phyloP scores from a whole-genome alignment of 1,140 invertebrate genomes.

The Thalassaphorura encarpata region DNA sequence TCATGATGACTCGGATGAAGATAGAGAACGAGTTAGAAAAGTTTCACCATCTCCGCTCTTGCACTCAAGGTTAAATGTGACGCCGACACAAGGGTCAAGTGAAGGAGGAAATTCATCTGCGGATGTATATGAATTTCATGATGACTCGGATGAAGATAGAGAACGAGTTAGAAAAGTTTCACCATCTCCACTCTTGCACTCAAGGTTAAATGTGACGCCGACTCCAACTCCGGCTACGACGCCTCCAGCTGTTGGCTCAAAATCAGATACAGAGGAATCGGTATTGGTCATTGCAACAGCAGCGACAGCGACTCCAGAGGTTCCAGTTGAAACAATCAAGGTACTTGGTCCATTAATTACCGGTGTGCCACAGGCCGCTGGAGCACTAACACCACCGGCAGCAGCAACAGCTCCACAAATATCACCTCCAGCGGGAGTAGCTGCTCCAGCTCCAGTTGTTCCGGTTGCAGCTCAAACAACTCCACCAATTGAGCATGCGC shows the following conservation, averaged over 20 bases:
- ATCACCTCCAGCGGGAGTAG: not conserved
- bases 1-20: conserved; percentile 34
- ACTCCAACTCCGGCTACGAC: not conserved
- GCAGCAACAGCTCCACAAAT: conserved; percentile 34
- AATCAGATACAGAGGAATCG: conserved; percentile 47
- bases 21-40: conserved; percentile 13
- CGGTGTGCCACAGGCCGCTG: too few relatives aligned
- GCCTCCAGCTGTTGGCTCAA: not conserved
- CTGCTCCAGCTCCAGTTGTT: not conserved
- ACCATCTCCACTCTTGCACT: conserved; percentile 5
- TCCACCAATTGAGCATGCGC: not conserved
- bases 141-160: conserved; percentile 34
- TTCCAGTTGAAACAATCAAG: too few relatives aligned
- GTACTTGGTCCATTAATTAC: too few relatives aligned
- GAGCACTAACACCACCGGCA: conserved; percentile 55
- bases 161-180: conserved; percentile 1
- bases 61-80: not conserved
- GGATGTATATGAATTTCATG: conserved; percentile 34
- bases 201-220: not conserved
- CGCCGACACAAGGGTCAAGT: too few relatives aligned
- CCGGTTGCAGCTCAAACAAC: not conserved
- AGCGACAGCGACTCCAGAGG: not conserved
- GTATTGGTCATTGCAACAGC: not conserved
- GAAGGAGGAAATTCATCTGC: too few relatives aligned
- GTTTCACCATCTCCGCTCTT: conserved; percentile 4